Base-by-base conservation (phyloP, 2,888 invertebrate genomes). In the Lepas anatifera region DNA sequence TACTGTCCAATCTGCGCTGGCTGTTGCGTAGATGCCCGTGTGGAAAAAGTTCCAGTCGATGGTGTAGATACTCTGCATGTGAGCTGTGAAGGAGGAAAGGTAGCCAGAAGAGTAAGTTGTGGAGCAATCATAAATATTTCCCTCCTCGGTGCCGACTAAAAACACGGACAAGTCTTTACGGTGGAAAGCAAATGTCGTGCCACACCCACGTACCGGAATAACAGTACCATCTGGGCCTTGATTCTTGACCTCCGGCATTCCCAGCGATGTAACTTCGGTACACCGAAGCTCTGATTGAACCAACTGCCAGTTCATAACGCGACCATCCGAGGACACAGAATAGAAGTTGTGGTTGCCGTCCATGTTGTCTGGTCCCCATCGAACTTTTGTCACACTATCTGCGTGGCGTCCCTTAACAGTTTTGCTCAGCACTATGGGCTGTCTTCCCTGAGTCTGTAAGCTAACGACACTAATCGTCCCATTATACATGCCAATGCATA, bases 341-440 rank as follows among this genome's bases (percentile, higher is more conserved):
- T 87, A 95, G 82, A 96, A 95, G 70, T 94, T 92, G 68, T 93
- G 85, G 78, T 95, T 94, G 13, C 94, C 94, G 78, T 96, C 95
- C 48, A 91, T 86, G 75, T 94, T 86, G 76, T 95, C 92, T 13
- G 13, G n/a, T 25, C 27, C 27, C 64, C 64, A 64, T 37, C 11
- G 64, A 7, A 64, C 64, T 16, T 64, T 64, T 22, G 63, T 64
- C 29, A 69, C 66, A 18, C 63, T 63, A 13, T 50, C 52, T 1
- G 52, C 35, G 27, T 89, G 87, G 11, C 90, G 88, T 66, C 84
- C 84, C 74, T 84, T 86, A 74, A 73, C 80, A 80, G 58, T 58
- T 13, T 58, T 58, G 58, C 58, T 58, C 29, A 58, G 32, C 18
- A 29, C 29, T 11, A 80, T 74, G 0, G 78, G 75, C 13, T 78